These are phyloP conservation scores for Neotragus moschatus DNA, from an alignment of 2,113 vertebrate genomes.

Conservation along the genomic window DNA sequence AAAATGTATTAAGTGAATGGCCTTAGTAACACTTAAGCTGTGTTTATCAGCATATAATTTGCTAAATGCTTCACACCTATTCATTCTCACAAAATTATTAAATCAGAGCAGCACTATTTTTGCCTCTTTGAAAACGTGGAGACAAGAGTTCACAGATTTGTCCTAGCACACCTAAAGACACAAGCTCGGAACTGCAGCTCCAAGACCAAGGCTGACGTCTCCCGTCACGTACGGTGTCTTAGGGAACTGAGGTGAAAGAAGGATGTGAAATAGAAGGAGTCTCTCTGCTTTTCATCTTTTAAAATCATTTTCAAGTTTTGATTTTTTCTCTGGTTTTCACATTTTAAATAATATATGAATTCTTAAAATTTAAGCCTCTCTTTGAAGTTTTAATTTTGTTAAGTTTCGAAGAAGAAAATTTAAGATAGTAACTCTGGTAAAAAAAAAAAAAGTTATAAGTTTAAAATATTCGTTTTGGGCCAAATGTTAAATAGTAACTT, in stretches of 20 bases:
- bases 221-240: fast-evolving
- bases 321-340: background rate
- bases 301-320: background rate
- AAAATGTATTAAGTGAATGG: constrained; percentile 56
- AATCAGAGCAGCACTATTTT: background rate
- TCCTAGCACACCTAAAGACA: background rate
- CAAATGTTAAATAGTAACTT: constrained; percentile 68
- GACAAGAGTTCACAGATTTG: background rate
- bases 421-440: constrained; percentile 35
- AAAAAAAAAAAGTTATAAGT: constrained; percentile 35
- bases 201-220: fast-evolving
- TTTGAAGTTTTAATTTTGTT: constrained; percentile 23
- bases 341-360: background rate
- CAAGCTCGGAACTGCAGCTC: background rate
- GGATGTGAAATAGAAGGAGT: background rate
- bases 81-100: background rate
- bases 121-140: background rate
- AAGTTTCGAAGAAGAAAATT: constrained; percentile 43
- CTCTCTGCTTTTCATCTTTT: background rate
- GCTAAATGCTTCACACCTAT: background rate
- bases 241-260: background rate
- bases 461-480: constrained; percentile 54
- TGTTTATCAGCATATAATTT: background rate
- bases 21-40: background rate
- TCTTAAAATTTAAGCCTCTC: background rate